These are phyloP conservation scores for Cistogaster globosa DNA, from an alignment of 2,888 invertebrate species.

Conservation along the genomic window DNA sequence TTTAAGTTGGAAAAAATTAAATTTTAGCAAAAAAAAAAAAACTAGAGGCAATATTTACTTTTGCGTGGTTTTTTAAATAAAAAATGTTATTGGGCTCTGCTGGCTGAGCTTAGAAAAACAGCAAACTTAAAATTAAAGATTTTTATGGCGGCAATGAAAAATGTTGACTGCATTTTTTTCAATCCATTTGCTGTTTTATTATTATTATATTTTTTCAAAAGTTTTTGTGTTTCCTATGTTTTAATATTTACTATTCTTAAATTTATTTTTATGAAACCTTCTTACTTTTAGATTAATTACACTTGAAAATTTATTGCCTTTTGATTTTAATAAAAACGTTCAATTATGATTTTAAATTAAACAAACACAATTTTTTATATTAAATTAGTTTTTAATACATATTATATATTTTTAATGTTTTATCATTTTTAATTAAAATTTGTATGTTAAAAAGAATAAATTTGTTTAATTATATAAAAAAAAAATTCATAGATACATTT, in stretches of 20 bases:
- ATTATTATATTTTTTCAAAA: conserved; percentile 23
- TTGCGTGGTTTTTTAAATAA: neutral
- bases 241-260: conserved; percentile 24
- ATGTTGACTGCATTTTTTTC: neutral
- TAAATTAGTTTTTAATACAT: conserved; percentile 59
- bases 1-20: conserved; percentile 16
- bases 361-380: conserved; percentile 49
- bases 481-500: conserved; percentile 2
- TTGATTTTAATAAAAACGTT: conserved; percentile 61
- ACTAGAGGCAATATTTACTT: neutral
- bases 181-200: conserved; percentile 19
- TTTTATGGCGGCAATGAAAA: neutral
- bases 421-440: conserved; percentile 55
- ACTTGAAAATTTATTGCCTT: conserved; percentile 57
- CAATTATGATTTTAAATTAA: conserved; percentile 60
- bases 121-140: neutral
- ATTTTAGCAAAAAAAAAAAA: neutral
- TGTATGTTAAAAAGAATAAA: conserved; percentile 65
- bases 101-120: conserved; percentile 34
- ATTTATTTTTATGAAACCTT: conserved; percentile 30
- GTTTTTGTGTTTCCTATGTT: conserved; percentile 37
- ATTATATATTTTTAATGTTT: conserved; percentile 59
- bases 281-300: conserved; percentile 32
- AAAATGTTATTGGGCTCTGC: conserved; percentile 29
- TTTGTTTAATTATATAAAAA: conserved; percentile 63